A percentile compares a stretch with the other conserved stretches of the same genome.
Evolutionary conservation across 2,113 vertebrate species (phyloP).

Genomic region (Prionailurus bengalensis): DNA sequence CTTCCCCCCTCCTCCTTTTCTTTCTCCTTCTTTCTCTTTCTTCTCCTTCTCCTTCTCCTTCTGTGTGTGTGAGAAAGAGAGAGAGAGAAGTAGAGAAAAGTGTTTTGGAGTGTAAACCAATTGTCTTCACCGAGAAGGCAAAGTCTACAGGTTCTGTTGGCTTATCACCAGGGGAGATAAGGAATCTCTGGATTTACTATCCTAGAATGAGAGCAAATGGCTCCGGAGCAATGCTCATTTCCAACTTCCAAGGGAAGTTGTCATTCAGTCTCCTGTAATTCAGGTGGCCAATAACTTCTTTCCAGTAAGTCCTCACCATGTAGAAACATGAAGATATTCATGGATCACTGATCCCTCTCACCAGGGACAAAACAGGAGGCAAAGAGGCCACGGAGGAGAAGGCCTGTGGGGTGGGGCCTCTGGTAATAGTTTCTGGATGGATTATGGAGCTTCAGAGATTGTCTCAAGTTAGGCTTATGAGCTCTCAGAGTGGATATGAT

Average conservation of each 20-base stretch:
- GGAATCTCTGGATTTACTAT: neutral
- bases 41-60: too few relatives aligned
- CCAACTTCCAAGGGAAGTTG: neutral
- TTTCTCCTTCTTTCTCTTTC: too few relatives aligned
- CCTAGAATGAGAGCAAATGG: neutral
- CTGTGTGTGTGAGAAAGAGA: neutral
- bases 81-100: rapidly evolving
- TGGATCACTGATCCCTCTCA: neutral
- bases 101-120: neutral
- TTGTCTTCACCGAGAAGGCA: neutral
- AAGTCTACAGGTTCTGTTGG: neutral
- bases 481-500: neutral
- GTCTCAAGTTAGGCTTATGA: neutral
- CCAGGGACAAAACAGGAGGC: neutral
- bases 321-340: neutral
- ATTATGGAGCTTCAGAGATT: neutral
- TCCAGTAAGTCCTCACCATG: neutral
- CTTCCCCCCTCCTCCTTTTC: too few relatives aligned
- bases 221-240: neutral
- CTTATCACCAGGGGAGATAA: neutral
- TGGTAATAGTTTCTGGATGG: neutral
- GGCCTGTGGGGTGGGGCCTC: too few relatives aligned
- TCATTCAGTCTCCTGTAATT: neutral
- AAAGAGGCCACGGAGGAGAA: neutral
- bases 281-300: neutral